These are phyloP conservation scores for Neogobius melanostomus DNA, from an alignment of 2,113 vertebrate genomes.

Conservation along the genomic window DNA sequence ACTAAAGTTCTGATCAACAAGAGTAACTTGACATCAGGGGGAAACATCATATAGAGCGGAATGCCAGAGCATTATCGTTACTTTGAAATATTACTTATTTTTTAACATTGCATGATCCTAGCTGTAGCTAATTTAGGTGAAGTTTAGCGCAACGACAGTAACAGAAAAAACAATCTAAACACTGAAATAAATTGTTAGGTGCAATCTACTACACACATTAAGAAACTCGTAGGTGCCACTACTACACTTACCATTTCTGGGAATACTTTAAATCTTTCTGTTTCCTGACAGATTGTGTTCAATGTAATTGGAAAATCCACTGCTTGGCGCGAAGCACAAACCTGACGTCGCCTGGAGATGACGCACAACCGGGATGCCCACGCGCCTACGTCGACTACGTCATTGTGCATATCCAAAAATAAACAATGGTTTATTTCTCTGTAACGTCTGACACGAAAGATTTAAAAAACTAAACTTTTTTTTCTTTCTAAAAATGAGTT, in stretches of 20 bases:
- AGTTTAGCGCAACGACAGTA: neutral
- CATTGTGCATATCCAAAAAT: neutral
- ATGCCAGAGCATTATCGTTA: neutral
- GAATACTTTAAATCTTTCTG: neutral
- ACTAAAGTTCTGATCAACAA: neutral
- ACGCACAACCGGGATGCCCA: conserved; percentile 41
- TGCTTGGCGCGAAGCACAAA: conserved; percentile 75
- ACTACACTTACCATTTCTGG: conserved; percentile 63
- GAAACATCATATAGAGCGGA: neutral
- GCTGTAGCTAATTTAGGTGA: conserved; percentile 37
- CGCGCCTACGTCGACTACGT: conserved; percentile 24
- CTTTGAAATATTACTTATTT: neutral
- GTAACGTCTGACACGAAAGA: no score
- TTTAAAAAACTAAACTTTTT: no score
- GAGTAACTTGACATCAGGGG: neutral
- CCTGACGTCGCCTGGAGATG: conserved; percentile 67
- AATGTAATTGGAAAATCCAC: conserved; percentile 17
- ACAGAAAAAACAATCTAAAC: neutral
- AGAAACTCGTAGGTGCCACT: neutral
- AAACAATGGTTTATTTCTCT: neutral
- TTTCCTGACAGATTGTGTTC: conserved; percentile 6
- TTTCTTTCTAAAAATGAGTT: no score
- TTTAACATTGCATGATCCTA: neutral
- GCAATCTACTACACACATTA: neutral
- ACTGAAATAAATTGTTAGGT: neutral